Evolutionary conservation across 1,140 invertebrate genomes (phyloP).

Genomic region (Vanessa tameamea): DNA sequence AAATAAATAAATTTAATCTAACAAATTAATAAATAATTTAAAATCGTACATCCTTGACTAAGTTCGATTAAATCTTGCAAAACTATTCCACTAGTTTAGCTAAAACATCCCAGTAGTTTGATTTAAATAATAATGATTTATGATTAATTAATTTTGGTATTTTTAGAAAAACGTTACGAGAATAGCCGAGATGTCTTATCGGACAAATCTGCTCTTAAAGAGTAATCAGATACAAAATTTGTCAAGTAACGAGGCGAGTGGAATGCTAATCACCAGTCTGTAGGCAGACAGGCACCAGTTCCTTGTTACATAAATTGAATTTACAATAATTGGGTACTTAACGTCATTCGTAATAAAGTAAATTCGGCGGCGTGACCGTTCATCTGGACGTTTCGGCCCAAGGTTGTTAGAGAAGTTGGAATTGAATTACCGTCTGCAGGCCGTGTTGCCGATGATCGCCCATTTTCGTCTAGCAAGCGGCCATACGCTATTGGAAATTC

Average conservation of each 20-base stretch:
- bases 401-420: conserved; percentile 63
- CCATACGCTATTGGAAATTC: conserved; percentile 1
- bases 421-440: conserved; percentile 65
- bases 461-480: conserved; percentile 16
- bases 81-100: no score
- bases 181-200: background rate
- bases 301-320: conserved; percentile 47
- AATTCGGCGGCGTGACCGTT: conserved; percentile 64
- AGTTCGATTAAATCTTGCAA: no score
- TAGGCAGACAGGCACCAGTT: conserved; percentile 35
- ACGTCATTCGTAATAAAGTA: conserved; percentile 65
- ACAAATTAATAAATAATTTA: no score
- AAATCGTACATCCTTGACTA: no score
- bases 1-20: no score
- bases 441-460: conserved; percentile 37
- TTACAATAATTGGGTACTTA: conserved; percentile 67
- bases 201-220: conserved; percentile 9
- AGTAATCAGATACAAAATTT: conserved; percentile 22
- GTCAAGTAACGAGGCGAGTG: conserved; percentile 34
- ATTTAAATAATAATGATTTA: no score
- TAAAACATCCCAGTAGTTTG: no score
- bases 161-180: background rate
- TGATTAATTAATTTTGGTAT: no score
- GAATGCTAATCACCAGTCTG: conserved; percentile 45
- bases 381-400: conserved; percentile 62